Conservation (phyloP, 2,797 vertebrate genomes). For the Acrossocheilus fasciatus region DNA sequence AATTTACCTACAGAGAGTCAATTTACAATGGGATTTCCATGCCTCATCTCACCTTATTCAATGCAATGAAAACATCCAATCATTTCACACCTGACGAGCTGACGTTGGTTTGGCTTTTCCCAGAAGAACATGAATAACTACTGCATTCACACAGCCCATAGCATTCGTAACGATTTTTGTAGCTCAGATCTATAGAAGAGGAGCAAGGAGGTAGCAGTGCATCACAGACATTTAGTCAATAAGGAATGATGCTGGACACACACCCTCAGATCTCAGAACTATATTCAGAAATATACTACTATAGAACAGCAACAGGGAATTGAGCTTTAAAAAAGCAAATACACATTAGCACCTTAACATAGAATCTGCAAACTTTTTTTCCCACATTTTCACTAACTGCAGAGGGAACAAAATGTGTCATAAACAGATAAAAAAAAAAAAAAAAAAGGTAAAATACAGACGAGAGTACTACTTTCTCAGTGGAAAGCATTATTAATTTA, state of each 20-base stretch:
- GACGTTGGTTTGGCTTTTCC: slow-evolving; percentile 45
- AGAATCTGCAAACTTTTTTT: not conserved
- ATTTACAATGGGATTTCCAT: slow-evolving; percentile 53
- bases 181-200: slow-evolving; percentile 25
- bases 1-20: slow-evolving; percentile 47
- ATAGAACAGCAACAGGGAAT: not conserved
- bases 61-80: slow-evolving; percentile 53
- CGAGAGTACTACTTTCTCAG: not conserved
- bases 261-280: slow-evolving; percentile 21
- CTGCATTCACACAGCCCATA: slow-evolving; percentile 34
- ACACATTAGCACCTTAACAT: not conserved
- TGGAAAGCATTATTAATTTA: not conserved
- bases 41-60: slow-evolving; percentile 59
- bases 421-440: not conserved
- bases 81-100: slow-evolving; percentile 46
- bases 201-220: not conserved
- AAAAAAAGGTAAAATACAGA: not conserved
- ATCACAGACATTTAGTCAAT: slow-evolving; percentile 39
- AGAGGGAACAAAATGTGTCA: not conserved
- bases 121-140: slow-evolving; percentile 43
- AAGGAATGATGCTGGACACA: slow-evolving; percentile 16
- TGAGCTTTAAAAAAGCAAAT: not conserved
- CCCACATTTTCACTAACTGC: not conserved
- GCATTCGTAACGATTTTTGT: slow-evolving; percentile 30
- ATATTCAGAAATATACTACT: slow-evolving; percentile 27